Base-by-base conservation (phyloP, 1,140 invertebrate species). In the Antheraea pernyi region DNA sequence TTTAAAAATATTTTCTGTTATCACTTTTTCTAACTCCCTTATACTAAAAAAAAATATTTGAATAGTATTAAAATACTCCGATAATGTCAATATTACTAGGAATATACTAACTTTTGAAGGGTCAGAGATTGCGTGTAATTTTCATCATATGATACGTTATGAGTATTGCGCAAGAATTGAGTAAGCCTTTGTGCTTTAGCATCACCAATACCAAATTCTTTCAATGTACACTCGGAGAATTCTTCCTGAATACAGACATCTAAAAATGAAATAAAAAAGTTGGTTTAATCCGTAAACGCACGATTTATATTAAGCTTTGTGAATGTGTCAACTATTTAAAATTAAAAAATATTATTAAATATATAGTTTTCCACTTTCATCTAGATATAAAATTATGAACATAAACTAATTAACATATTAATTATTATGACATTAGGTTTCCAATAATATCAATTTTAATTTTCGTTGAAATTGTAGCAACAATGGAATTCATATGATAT, bases 1-100 rank as follows among this genome's bases (percentile, higher is more conserved):
- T 48, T 76, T 48, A 36, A 65, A 76, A 10, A 66, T 64, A 46
- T n/a, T 48, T 95, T 10, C 16, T n/a, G 19, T 36, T 60, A 69
- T 48, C 9, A 59, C 68, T 19, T 68, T 18, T 36, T 53, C 58
- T 53, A 66, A 30, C 59, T 62, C 19, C 30, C 19, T 60, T 39
- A 73, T 59, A 42, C 71, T 73, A 13, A 63, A 65, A 19, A 65
- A 46, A 19, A 16, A 0, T 30, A 2, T 30, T 2, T 30, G 1
- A 30, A 30, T 30, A 30, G 1, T 30, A n/a, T n/a, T 2, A 30
- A 30, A 30, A 30, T 30, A 30, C 22, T 30, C 4, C 1, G 22
- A 30, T 30, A 30, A 30, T 30, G 4, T 30, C 22, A 30, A 30
- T 30, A 30, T 2, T 4, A 30, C 22, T 8, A 42, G 7, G 11